Evolutionary conservation across 2,888 invertebrate species (phyloP), one percentile per base, ranked within the genome.

Genomic region (Colostygia pectinataria): DNA sequence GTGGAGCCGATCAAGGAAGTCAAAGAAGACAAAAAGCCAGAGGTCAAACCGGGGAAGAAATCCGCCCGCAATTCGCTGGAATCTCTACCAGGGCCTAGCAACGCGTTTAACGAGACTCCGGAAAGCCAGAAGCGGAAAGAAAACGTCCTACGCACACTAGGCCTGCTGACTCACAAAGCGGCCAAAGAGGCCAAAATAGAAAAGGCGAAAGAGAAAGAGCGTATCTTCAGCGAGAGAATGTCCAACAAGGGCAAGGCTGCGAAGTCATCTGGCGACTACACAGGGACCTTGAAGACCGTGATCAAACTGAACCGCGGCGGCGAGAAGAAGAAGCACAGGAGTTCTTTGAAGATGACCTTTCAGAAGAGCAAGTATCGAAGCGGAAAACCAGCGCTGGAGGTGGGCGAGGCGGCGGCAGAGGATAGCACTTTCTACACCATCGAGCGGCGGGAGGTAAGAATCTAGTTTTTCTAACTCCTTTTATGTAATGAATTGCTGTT

Each of bases 241-340:
- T 70, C 68, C 0, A 83, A 77, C 52, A 82, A 82, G 46, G 72
- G 63, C 25, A 80, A 83, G 46, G 68, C 74, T 41, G 58, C 79
- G 0, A 79, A 80, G 15, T 69, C 83, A 14, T 82, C 85, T 2
- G 83, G 87, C 10, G 92, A 92, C 63, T 95, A 94, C 68, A 95
- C 95, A 1, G 96, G 96, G 27, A 96, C 96, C 0, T 76, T 96
- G 57, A 96, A 96, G 75, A 96, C 96, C 63, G 94, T 96, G 65
- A 96, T 96, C 65, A 95, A 96, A 81, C 82, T 96, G 57, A 94
- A 93, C 73, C 91, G 93, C 54, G 56, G 74, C 0, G 77, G 93
- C 0, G 82, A 81, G 18, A 89, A 93, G 65, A 94, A 94, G 78
- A 93, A 93, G 59, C 92, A 92, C 41, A 91, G 94, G 56, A 93